Percentiles rank a stretch among this genome's conserved stretches.
Evolutionary conservation across 2,113 vertebrate genomes (phyloP).

Genomic region (Nerophis ophidion): DNA sequence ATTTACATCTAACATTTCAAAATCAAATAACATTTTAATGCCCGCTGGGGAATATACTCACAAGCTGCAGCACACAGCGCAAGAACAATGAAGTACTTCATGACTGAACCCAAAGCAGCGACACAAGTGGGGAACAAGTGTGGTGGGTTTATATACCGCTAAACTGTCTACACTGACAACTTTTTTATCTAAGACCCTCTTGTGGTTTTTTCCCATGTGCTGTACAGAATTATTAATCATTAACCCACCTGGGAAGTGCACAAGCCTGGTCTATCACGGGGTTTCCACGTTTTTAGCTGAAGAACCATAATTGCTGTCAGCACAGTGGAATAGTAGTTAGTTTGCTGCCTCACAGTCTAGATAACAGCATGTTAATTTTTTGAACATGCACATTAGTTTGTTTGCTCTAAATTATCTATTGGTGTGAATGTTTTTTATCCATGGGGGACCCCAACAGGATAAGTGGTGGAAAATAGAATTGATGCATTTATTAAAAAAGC

Average conservation of each 20-base stretch:
- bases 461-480: too few species aligned
- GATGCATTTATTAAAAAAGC: too few species aligned
- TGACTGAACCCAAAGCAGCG: conserved; percentile 15
- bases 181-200: conserved; percentile 27
- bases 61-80: conserved; percentile 63
- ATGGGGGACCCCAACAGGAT: too few species aligned
- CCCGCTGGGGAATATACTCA: conserved; percentile 28
- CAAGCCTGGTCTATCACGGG: conserved; percentile 31
- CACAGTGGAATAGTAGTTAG: too few species aligned
- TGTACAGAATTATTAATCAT: conserved; percentile 28
- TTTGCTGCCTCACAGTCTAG: too few species aligned
- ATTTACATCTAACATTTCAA: neutral
- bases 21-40: neutral
- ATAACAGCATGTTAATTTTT: too few species aligned
- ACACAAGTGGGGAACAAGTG: neutral
- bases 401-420: too few species aligned
- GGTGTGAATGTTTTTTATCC: too few species aligned
- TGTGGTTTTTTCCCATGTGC: conserved; percentile 31
- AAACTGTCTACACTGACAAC: neutral
- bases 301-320: too few species aligned
- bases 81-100: conserved; percentile 68
- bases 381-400: too few species aligned
- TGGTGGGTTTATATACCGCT: conserved; percentile 20
- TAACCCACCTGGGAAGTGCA: conserved; percentile 57
- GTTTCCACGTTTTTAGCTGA: too few species aligned